These are phyloP conservation scores for Clarias platycephalus DNA, from an alignment of 2,797 vertebrate species.

Conservation along the genomic window DNA sequence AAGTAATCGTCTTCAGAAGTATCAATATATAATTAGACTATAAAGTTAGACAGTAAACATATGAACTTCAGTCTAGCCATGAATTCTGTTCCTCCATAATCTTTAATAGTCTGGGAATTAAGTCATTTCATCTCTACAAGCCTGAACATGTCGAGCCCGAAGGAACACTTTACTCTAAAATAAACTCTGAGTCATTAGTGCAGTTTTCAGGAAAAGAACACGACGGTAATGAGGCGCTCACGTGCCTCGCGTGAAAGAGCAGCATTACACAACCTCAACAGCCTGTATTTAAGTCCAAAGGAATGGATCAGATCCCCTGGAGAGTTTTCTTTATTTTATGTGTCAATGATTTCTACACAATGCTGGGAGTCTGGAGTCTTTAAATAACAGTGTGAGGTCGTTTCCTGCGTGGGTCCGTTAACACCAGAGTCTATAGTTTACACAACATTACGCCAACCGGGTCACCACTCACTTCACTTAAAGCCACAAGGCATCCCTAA, in stretches of 20 bases:
- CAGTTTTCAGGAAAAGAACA: slow-evolving; percentile 6
- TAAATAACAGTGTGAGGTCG: background rate
- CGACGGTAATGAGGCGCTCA: background rate
- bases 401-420: background rate
- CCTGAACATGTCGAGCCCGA: slow-evolving; percentile 59
- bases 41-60: background rate
- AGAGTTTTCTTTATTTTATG: background rate
- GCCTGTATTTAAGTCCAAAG: too few species aligned
- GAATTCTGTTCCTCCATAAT: background rate
- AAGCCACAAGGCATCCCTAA: too few species aligned
- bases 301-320: background rate
- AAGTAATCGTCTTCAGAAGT: background rate
- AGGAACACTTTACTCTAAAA: slow-evolving; percentile 51
- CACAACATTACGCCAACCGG: background rate
- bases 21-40: background rate
- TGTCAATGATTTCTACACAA: background rate
- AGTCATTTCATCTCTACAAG: slow-evolving; percentile 51
- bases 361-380: background rate
- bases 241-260: background rate
- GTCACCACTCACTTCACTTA: background rate
- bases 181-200: slow-evolving; percentile 52
- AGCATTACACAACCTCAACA: background rate
- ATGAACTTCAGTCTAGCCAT: too few species aligned
- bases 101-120: slow-evolving; percentile 29
- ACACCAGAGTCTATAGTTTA: background rate